Base-by-base conservation (phyloP, 2,113 vertebrate species). In the Crotalus horridus region DNA sequence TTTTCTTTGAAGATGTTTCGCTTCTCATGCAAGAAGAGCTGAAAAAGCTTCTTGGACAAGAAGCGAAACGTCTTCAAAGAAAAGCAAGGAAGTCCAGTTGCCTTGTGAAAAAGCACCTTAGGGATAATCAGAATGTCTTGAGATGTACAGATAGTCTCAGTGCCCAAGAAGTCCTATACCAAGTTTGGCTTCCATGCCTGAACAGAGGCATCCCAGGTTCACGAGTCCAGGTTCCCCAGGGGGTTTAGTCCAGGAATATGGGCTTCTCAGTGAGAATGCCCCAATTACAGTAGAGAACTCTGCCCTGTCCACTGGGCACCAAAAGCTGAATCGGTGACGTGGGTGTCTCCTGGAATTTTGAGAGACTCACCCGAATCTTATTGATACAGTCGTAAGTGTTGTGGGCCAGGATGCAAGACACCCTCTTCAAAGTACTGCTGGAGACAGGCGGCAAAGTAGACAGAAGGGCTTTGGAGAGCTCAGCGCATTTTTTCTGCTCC, bases 401-500 rank as follows among this genome's bases (percentile, higher is more conserved):
- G 95, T 97, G 98, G 3, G 98, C 97, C 95, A 96, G 96, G 58
- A 99, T 98, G 95, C 99, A 99, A 20, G 98, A 99, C 89, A 99
- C 97, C 94, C 97, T 97, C 46, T 96, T 96, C 87, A 98, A 98
- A 0, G 97, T 96, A 21, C 91, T 93, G 85, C 94, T 89, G 64
- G 94, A 0, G 92, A 96, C 94, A 6, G 97, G 95, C 4, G 98
- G 97, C 94, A 98, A 94, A 89, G 97, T 96, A 1, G 96, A 96
- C 13, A 24, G 96, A 43, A 99, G 97, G 0, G 97, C 97, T 95
- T 98, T 98, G 56, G 98, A 97, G 15, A 99, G 95, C n/a, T 99
- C 98, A 48, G 98, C 98, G 96, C 99, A 99, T 94, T 99, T 99
- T 88, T 96, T 98, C 95, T 99, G 98, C 20, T 99, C 99, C 4